phyloP scores from a whole-genome alignment of 2,888 invertebrate species.

The Quadriops clusia region DNA sequence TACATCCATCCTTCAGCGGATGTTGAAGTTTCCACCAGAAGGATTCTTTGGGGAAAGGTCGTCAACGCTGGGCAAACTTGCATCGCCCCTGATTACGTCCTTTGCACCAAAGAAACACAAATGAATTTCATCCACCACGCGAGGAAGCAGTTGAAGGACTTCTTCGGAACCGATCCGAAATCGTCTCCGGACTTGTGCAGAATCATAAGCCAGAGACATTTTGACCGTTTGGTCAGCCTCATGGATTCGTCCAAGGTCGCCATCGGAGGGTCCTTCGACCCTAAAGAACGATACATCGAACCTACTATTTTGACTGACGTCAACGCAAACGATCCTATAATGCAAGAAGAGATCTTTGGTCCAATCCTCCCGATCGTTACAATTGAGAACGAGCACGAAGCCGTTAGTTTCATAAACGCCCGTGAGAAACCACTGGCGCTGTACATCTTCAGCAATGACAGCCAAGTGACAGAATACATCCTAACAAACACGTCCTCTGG shows the following conservation, averaged over 20 bases:
- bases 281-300: slow-evolving; percentile 57
- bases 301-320: slow-evolving; percentile 77
- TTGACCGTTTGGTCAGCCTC: slow-evolving; percentile 55
- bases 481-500: slow-evolving; percentile 67
- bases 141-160: slow-evolving; percentile 58
- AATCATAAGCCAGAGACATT: slow-evolving; percentile 79
- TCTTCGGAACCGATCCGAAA: slow-evolving; percentile 74
- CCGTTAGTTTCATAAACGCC: slow-evolving; percentile 77
- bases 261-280: slow-evolving; percentile 68
- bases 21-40: slow-evolving; percentile 60
- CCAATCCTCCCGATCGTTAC: slow-evolving; percentile 85
- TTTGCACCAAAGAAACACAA: slow-evolving; percentile 71
- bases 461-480: slow-evolving; percentile 47
- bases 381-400: slow-evolving; percentile 74
- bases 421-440: slow-evolving; percentile 82
- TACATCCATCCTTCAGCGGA: slow-evolving; percentile 79
- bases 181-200: slow-evolving; percentile 67
- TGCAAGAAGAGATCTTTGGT: slow-evolving; percentile 93
- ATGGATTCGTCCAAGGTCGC: slow-evolving; percentile 60
- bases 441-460: slow-evolving; percentile 69
- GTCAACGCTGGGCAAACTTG: slow-evolving; percentile 92
- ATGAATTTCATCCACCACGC: slow-evolving; percentile 38
- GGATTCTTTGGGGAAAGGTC: slow-evolving; percentile 91
- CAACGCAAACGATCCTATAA: slow-evolving; percentile 56
- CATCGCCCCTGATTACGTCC: slow-evolving; percentile 89